phyloP scores from a whole-genome alignment of 2,113 vertebrate species.

The Pygoscelis antarcticus region DNA sequence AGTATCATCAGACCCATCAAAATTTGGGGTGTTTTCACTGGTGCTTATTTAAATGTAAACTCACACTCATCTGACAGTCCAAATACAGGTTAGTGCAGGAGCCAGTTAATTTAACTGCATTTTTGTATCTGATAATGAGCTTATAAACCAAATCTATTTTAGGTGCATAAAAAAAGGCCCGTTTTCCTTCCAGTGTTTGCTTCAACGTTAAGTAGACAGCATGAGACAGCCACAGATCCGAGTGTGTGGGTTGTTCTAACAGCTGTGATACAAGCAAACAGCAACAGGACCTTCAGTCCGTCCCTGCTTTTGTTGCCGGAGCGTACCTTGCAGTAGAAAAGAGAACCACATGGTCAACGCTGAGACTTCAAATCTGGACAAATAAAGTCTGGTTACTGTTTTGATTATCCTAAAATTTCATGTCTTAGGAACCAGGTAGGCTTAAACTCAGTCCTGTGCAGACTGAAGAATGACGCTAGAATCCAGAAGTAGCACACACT shows the following conservation, averaged over 20 bases:
- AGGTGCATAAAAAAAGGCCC: not conserved
- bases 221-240: not conserved
- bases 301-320: not conserved
- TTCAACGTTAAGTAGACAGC: not conserved
- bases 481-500: not conserved
- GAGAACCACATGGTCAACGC: not conserved
- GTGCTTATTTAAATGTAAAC: not conserved
- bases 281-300: not conserved
- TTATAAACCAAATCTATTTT: not conserved
- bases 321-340: not conserved
- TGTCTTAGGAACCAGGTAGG: not conserved
- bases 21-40: not conserved
- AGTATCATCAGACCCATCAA: not conserved
- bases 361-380: not conserved
- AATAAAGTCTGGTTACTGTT: not conserved
- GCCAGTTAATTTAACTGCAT: not conserved
- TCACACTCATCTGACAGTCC: accelerated
- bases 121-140: not conserved
- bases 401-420: not conserved
- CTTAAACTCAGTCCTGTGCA: not conserved
- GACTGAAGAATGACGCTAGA: not conserved
- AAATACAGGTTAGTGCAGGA: not conserved
- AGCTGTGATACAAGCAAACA: not conserved
- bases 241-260: not conserved
- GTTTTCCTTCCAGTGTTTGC: not conserved